Base-by-base conservation (phyloP, 2,113 vertebrate genomes). In the Cathartes aura region DNA sequence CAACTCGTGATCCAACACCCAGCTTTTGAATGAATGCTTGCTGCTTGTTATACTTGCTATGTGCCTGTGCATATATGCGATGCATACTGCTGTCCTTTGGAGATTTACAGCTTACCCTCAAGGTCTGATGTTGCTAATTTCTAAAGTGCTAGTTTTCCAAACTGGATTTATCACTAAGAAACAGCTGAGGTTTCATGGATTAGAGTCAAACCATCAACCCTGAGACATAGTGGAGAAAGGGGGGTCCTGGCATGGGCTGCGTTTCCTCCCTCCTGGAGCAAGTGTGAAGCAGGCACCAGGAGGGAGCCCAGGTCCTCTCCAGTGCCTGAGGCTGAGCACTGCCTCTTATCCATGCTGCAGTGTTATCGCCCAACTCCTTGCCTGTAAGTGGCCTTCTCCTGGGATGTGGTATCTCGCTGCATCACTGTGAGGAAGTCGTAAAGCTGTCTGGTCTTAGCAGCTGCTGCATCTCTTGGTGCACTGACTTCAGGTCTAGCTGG, bases 61-160 rank as follows among this genome's bases (percentile, higher is more conserved):
- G 40, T 68, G 53, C 59, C 34, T 32, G 26, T 7, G 13, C 8
- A 2, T 26, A 2, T 8, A 14, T 2, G 30, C 0, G 0, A 6
- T 22, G 20, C 0, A 6, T 38, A 47, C 55, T 70, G 68, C 83
- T 95, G 68, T 42, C 50, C 72, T 73, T 53, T 0, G 2, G 76
- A 72, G 82, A 43, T 5, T 58, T 60, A 4, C 36, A 71, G 82
- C 36, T 89, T 53, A 40, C 68, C 55, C 68, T 92, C 0, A 5
- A 60, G 64, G 45, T 50, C 68, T 74, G 56, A 91, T 1, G 0
- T 5, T 75, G 76, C 89, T 90, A 23, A 78, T 71, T 82, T 91
- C 68, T 43, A 1, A 87, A 92, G n/a, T 43, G 21, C 48, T 85
- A 4, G 9, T 87, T 87, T 93, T 88, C 70, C 48, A 68, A 24